phyloP scores from a whole-genome alignment of 2,797 vertebrate genomes.

The Craterocephalus amniculus region DNA sequence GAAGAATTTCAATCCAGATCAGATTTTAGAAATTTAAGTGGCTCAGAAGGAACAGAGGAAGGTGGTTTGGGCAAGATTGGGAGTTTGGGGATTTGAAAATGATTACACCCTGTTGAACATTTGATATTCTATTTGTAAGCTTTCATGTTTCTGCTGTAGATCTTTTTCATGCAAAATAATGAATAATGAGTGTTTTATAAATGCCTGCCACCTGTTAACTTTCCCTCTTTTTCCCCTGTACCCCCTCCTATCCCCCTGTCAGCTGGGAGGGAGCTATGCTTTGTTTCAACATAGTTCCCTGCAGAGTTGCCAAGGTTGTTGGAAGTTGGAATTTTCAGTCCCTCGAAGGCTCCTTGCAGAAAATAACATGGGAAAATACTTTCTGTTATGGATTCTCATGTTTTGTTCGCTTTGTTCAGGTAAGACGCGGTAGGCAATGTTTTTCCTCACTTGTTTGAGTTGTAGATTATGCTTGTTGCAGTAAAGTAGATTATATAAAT shows the following conservation, averaged over 20 bases:
- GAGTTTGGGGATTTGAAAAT: neutral
- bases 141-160: slow-evolving; percentile 1
- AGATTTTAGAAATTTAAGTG: neutral
- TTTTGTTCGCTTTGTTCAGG: slow-evolving; percentile 76
- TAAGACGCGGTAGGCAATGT: slow-evolving; percentile 50
- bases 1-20: neutral
- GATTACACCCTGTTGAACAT: neutral
- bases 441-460: neutral
- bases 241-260: slow-evolving; percentile 71
- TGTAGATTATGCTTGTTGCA: slow-evolving; percentile 8
- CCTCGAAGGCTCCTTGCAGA: slow-evolving; percentile 62
- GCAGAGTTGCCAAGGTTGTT: slow-evolving; percentile 82
- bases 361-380: slow-evolving; percentile 77
- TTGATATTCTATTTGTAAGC: neutral
- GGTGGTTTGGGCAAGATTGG: neutral
- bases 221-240: slow-evolving; percentile 70
- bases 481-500: neutral
- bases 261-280: slow-evolving; percentile 70
- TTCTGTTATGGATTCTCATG: slow-evolving; percentile 66
- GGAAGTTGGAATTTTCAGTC: slow-evolving; percentile 77
- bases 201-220: slow-evolving; percentile 74
- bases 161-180: slow-evolving; percentile 12
- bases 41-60: neutral
- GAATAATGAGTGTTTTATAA: slow-evolving; percentile 41
- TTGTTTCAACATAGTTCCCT: slow-evolving; percentile 82